Percentiles rank a stretch among this genome's conserved stretches.
These are phyloP conservation scores for Spermophilus dauricus DNA, from an alignment of 2,113 vertebrate genomes.

Conservation along the genomic window DNA sequence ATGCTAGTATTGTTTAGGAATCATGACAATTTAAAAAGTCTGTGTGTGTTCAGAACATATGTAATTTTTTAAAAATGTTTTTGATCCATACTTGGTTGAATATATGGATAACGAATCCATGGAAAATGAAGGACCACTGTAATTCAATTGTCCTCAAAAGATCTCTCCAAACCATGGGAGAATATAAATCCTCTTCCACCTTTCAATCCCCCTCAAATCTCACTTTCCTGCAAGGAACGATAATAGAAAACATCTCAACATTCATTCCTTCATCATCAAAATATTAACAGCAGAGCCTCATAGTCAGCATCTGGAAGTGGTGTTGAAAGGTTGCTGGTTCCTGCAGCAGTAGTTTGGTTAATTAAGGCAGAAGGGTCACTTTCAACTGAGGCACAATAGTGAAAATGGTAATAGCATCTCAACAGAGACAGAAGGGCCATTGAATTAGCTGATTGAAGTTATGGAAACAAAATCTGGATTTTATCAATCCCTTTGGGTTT, in stretches of 20 bases:
- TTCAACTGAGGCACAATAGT: background rate
- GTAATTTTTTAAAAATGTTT: background rate
- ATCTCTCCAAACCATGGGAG: background rate
- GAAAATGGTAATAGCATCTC: background rate
- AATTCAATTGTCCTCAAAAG: background rate
- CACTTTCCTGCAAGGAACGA: background rate
- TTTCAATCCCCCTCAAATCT: background rate
- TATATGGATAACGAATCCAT: background rate
- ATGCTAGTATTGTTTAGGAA: background rate
- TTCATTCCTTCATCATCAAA: background rate
- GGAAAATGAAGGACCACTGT: background rate
- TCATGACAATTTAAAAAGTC: background rate
- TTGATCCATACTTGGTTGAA: background rate
- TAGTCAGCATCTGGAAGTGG: accelerated
- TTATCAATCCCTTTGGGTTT: background rate
- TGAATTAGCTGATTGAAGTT: background rate
- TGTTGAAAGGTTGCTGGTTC: too few species aligned
- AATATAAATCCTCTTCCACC: background rate
- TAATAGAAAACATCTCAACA: background rate
- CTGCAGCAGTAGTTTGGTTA: background rate
- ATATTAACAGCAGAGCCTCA: too few species aligned
- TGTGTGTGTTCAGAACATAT: background rate
- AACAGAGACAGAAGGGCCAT: background rate
- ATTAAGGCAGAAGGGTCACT: background rate
- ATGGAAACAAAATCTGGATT: background rate